Evolutionary conservation across 2,888 invertebrate genomes (phyloP).

Genomic region (Drosophila maculinotata): DNA sequence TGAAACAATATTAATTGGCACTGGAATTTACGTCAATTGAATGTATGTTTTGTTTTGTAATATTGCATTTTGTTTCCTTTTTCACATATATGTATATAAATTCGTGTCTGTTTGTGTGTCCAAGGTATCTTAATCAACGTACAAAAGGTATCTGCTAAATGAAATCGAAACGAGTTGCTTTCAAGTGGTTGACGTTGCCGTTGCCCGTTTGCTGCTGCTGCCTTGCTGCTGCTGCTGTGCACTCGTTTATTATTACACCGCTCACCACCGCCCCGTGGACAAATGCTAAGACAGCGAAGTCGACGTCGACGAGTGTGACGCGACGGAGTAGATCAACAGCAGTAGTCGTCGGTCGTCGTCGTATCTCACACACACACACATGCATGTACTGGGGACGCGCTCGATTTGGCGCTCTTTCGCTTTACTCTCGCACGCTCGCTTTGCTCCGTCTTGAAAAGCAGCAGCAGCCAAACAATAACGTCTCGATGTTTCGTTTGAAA

Average conservation of each 20-base stretch:
- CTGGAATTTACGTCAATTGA: conserved; percentile 45
- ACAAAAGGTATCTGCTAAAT: conserved; percentile 82
- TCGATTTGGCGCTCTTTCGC: conserved; percentile 39
- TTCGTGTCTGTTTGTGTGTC: conserved; percentile 23
- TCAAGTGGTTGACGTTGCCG: conserved; percentile 75
- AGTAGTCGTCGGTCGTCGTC: conserved; percentile 31
- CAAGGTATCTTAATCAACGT: conserved; percentile 83
- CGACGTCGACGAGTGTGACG: conserved; percentile 63
- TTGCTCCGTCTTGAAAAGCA: conserved; percentile 38
- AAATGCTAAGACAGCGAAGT: conserved; percentile 59
- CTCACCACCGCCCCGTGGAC: conserved; percentile 61
- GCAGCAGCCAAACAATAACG: conserved; percentile 35
- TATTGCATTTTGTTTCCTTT: conserved; percentile 60
- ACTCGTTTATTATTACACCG: conserved; percentile 75
- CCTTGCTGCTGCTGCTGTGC: conserved; percentile 69
- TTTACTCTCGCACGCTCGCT: conserved; percentile 31
- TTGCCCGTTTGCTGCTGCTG: conserved; percentile 53
- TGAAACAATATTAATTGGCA: conserved; percentile 45
- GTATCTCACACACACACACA: conserved; percentile 30
- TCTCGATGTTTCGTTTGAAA: conserved; percentile 68
- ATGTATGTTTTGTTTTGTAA: conserved; percentile 31
- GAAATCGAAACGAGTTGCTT: conserved; percentile 83
- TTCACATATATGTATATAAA: conserved; percentile 37
- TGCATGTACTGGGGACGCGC: conserved; percentile 14
- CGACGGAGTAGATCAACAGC: conserved; percentile 58